phyloP scores from a whole-genome alignment of 2,797 vertebrate genomes.

The Neosalanx taihuensis region DNA sequence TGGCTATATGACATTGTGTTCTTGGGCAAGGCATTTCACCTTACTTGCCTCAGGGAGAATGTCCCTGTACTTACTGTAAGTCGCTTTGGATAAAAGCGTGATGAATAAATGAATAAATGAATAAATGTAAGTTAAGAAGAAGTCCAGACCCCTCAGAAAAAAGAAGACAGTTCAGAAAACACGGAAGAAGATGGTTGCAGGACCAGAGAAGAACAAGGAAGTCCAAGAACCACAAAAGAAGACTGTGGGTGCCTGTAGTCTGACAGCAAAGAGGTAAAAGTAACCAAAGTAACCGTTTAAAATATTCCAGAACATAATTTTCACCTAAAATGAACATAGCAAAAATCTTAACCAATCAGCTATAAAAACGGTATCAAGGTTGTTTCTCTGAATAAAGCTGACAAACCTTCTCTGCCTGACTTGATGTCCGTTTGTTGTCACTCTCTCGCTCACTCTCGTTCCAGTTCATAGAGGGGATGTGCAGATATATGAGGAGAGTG shows the following conservation, averaged over 20 bases:
- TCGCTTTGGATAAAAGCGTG: too few species aligned
- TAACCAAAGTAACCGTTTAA: neutral
- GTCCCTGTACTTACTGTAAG: too few species aligned
- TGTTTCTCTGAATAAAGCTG: too few species aligned
- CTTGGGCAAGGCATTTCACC: too few species aligned
- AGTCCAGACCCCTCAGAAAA: neutral
- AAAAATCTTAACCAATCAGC: too few species aligned
- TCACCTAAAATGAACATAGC: neutral
- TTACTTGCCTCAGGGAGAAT: too few species aligned
- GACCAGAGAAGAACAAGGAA: neutral
- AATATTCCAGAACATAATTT: neutral
- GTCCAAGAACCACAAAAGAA: constrained; percentile 1
- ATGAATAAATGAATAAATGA: too few species aligned
- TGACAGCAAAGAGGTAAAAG: constrained; percentile 18
- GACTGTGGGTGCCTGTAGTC: neutral
- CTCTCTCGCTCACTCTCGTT: neutral
- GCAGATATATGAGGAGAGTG: too few species aligned
- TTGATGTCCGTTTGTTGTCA: neutral
- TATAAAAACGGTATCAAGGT: too few species aligned
- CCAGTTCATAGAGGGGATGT: neutral
- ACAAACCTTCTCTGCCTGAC: too few species aligned
- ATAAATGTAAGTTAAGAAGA: too few species aligned
- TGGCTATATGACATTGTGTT: too few species aligned
- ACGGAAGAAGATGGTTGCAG: neutral
- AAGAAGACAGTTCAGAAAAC: neutral